Percentiles rank a stretch among this genome's conserved stretches.
phyloP scores from a whole-genome alignment of 2,797 vertebrate genomes.

The Eurystomus glaucurus region DNA sequence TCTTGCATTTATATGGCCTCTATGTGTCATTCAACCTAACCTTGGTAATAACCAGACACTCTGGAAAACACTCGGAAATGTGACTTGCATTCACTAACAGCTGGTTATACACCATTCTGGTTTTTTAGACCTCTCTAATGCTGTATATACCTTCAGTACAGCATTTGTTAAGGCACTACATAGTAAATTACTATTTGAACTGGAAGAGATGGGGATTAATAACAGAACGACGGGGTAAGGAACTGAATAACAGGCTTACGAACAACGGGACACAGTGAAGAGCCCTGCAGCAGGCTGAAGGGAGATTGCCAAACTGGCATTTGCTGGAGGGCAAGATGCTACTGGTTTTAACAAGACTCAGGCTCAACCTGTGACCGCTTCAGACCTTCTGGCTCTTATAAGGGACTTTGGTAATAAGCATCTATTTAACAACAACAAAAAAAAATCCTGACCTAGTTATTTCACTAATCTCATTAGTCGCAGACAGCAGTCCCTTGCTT shows the following conservation, averaged over 20 bases:
- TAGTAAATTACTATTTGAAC: not conserved
- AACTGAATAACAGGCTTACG: not conserved
- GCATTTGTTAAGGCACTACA: not conserved
- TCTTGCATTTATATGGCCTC: not conserved
- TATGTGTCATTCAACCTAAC: not conserved
- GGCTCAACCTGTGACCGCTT: not conserved
- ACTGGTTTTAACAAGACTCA: not conserved
- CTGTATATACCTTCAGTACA: not conserved
- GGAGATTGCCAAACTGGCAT: not conserved
- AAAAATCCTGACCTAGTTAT: slow-evolving; percentile 35
- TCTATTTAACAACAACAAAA: slow-evolving; percentile 3
- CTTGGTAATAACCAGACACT: not conserved
- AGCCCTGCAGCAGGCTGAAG: not conserved
- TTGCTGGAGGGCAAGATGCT: not conserved
- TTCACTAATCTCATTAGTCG: not conserved
- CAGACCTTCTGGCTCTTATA: not conserved
- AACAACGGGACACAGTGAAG: not conserved
- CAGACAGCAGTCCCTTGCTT: slow-evolving; percentile 8
- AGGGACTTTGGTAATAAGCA: slow-evolving; percentile 2
- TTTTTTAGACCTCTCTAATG: not conserved
- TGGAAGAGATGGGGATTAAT: not conserved
- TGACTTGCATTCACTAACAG: not conserved
- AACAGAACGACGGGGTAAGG: not conserved
- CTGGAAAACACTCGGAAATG: not conserved
- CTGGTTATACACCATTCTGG: not conserved